A percentile compares a stretch with the other conserved stretches of the same genome.
phyloP scores from a whole-genome alignment of 2,113 vertebrate species.

The Antigone vipio region DNA sequence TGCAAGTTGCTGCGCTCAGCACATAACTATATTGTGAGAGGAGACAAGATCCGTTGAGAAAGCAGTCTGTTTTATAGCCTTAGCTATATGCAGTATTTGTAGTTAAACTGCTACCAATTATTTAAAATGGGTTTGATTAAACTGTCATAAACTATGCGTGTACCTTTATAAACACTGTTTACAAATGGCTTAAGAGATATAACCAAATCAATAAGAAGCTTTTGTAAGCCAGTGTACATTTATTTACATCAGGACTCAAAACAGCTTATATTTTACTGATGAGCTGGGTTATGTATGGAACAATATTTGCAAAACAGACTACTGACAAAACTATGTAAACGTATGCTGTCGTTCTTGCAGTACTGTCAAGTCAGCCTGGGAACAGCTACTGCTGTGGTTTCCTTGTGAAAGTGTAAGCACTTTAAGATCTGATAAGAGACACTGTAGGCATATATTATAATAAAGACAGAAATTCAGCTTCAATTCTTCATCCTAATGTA shows the following conservation, averaged over 20 bases:
- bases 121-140: not conserved
- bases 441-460: constrained; percentile 24
- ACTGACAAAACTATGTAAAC: not conserved
- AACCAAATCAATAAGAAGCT: not conserved
- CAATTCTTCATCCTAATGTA: not conserved
- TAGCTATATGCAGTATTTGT: not conserved
- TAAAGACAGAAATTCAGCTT: not conserved
- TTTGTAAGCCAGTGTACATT: not conserved
- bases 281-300: not conserved
- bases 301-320: constrained; percentile 3
- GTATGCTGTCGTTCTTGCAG: not conserved
- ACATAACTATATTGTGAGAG: not conserved
- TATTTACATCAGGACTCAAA: not conserved
- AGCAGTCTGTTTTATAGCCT: not conserved
- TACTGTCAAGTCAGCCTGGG: constrained; percentile 44
- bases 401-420: constrained; percentile 51
- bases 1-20: not conserved
- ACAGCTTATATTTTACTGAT: not conserved
- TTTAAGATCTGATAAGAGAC: constrained; percentile 37
- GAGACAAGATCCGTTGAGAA: not conserved
- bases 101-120: not conserved
- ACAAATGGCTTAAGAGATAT: not conserved
- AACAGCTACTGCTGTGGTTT: constrained; percentile 52
- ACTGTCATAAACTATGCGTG: not conserved
- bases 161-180: not conserved